Evolutionary conservation across 2,797 vertebrate genomes (phyloP), one percentile per base, ranked within the genome.

Genomic region (Alosa sapidissima): DNA sequence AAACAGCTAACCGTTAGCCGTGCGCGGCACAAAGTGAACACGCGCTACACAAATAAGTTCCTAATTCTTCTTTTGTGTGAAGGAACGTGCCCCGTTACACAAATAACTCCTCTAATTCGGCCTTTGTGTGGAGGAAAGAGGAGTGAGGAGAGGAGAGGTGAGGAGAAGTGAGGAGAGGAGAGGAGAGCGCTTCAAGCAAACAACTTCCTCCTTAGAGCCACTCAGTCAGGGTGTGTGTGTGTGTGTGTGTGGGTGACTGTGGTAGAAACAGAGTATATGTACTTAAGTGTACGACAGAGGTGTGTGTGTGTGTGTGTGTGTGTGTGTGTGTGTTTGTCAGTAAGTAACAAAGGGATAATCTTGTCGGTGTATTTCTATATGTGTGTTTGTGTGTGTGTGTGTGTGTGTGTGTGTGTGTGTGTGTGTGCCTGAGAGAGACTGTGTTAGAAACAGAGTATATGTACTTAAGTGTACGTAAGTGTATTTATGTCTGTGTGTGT

Each of bases 31-130:
- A 95, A 94, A 93, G 93, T 93, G 93, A 94, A 94, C 92, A 93
- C 90, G 91, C 92, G 92, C 93, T 91, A 94, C 93, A 93, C 93
- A 94, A 94, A 95, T 94, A 95, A 95, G 93, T 94, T 94, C 92
- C 92, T 93, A 94, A 94, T 94, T 93, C 92, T 92, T 82, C 91
- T 91, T 93, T 92, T 93, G 92, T 92, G 89, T 91, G 92, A 93
- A 89, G 91, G 91, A 92, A 91, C 85, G 91, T 89, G 86, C 90
- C 86, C 89, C 81, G 85, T 90, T 90, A 92, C 91, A 93, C 92
- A 93, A 94, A 93, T 92, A 93, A 92, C 89, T 93, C 92, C 90
- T 88, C 89, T 93, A 92, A 92, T 93, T 91, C 92, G 91, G 81
- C 88, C 89, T 93, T 93, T 93, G 91, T 92, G 33, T 41, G 68